phyloP scores from a whole-genome alignment of 2,113 vertebrate genomes.

The Amazona guildingii region DNA sequence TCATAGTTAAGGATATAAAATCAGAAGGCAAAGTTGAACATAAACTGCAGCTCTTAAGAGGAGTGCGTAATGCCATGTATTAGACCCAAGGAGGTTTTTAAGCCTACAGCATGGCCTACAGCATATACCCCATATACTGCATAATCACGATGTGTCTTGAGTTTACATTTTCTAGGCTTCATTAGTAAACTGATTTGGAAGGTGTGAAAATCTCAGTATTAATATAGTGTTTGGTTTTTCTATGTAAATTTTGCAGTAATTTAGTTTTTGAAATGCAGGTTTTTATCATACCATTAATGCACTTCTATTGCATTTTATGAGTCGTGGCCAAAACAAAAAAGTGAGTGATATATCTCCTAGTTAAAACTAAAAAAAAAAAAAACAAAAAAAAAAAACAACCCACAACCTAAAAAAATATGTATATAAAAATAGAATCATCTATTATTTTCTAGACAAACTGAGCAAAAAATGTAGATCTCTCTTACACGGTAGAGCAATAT shows the following conservation, averaged over 20 bases:
- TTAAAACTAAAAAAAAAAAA: not conserved
- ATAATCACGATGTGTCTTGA: not conserved
- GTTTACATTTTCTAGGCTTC: not conserved
- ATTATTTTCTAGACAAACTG: not conserved
- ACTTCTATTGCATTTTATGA: not conserved
- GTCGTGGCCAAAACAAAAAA: not conserved
- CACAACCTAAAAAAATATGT: not conserved
- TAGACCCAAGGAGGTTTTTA: not conserved
- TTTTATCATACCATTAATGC: not conserved
- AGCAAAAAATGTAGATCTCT: not conserved
- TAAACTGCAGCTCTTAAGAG: not conserved
- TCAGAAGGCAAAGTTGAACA: not conserved
- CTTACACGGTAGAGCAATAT: not conserved
- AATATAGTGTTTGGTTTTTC: not conserved
- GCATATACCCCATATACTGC: not conserved
- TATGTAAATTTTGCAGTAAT: not conserved
- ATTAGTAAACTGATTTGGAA: not conserved
- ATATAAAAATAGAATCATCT: not conserved
- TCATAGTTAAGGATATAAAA: not conserved
- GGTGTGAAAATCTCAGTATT: not conserved
- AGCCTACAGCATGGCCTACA: not conserved
- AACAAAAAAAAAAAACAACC: not conserved
- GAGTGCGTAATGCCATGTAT: not conserved
- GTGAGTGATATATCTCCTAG: not conserved
- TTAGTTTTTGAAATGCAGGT: not conserved